A percentile compares a stretch with the other conserved stretches of the same genome.
These are phyloP conservation scores for Varecia variegata DNA, from an alignment of 2,797 vertebrate genomes.

Conservation along the genomic window DNA sequence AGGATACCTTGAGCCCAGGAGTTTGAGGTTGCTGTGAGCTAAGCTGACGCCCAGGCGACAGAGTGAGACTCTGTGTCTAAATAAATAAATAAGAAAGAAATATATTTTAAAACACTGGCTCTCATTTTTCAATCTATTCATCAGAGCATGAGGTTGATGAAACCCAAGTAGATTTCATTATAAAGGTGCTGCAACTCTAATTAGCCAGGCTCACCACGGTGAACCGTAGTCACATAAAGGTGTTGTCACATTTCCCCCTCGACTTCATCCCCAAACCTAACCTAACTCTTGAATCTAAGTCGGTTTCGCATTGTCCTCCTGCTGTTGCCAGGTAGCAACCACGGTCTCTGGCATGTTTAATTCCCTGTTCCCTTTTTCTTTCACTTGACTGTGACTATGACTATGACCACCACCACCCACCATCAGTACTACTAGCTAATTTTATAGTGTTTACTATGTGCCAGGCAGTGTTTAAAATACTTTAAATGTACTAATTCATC, in stretches of 20 bases:
- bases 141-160: not conserved
- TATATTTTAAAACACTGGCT: not conserved
- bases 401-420: rapidly evolving
- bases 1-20: too few species aligned
- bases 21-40: too few species aligned
- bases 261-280: not conserved
- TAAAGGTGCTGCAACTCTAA: not conserved
- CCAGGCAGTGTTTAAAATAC: not conserved
- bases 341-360: not conserved
- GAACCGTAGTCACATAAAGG: not conserved
- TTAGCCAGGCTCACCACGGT: not conserved
- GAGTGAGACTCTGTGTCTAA: too few species aligned
- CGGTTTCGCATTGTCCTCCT: not conserved
- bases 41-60: too few species aligned
- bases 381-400: not conserved
- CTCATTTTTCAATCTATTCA: conserved; percentile 8
- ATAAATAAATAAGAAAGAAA: too few species aligned
- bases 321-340: not conserved
- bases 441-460: not conserved
- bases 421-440: not conserved
- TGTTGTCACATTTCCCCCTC: rapidly evolving
- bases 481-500: not conserved
- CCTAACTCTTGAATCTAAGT: not conserved
- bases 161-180: not conserved
- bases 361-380: not conserved